Evolutionary conservation across 1,140 invertebrate genomes (phyloP), one percentile per base, ranked within the genome.

Genomic region (Lepidurus packardi): DNA sequence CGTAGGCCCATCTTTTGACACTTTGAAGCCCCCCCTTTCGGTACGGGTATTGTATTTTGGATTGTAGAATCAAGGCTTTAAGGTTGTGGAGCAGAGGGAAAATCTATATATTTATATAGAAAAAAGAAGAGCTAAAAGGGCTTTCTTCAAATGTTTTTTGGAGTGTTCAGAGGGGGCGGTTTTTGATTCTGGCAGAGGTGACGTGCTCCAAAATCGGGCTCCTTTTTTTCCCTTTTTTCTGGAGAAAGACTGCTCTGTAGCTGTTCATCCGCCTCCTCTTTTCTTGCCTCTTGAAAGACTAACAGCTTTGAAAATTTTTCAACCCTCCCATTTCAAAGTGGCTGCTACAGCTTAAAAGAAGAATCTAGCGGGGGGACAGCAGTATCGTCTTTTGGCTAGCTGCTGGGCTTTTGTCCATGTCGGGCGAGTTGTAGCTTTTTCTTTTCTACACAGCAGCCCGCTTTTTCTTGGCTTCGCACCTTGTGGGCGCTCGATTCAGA

Each of bases 351-450:
- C 53, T 65, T 65, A 7, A 9, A 65, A 21, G 45, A 65, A 65
- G 21, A 65, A 65, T 65, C 53, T 65, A 65, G 16, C 53, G 16
- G 21, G 34, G 53, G 21, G 53, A 65, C 53, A 21, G 21, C 53
- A 65, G 53, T 65, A 65, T 65, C 53, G 53, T 65, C 53, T 65
- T 65, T 65, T 65, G 53, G 53, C 53, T 65, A 65, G 53, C 53
- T 65, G 53, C 53, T 65, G 53, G 13, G 13, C 53, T 16, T 65
- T 65, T 65, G 53, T 65, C 53, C 53, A 65, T 65, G 53, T 65
- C 53, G 13, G 13, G 34, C 34, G 53, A 65, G 53, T 65, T 65
- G 53, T 65, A 65, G 53, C 53, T 65, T 65, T 65, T 9, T 65
- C 53, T 21, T 65, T 65, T 65, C 21, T 65, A n/a, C 53, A n/a